A percentile compares a stretch with the other conserved stretches of the same genome.
Conservation (phyloP, 2,113 vertebrate genomes). For the Barbus barbus region DNA sequence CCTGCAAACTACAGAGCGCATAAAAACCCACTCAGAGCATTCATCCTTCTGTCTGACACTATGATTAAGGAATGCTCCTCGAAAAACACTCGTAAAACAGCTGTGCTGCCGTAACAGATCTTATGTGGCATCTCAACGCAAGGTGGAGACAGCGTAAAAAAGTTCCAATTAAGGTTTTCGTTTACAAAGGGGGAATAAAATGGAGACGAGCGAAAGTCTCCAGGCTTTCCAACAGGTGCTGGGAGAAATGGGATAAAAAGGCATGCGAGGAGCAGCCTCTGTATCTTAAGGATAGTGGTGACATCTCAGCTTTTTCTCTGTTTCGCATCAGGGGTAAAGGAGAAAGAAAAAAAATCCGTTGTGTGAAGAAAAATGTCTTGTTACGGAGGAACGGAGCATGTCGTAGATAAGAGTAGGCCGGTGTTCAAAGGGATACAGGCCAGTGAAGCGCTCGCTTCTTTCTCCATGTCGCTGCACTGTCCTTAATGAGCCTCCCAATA, state of each 20-base stretch:
- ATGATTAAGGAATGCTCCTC: slow-evolving; percentile 66
- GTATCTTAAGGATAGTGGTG: slow-evolving; percentile 44
- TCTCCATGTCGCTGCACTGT: slow-evolving; percentile 72
- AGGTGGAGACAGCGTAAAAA: slow-evolving; percentile 76
- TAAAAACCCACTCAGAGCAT: slow-evolving; percentile 65
- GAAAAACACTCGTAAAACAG: slow-evolving; percentile 37
- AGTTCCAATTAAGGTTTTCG: slow-evolving; percentile 75
- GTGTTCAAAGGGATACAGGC: slow-evolving; percentile 73
- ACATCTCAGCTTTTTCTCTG: slow-evolving; percentile 43
- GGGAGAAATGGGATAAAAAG: slow-evolving; percentile 67
- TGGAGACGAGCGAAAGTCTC: slow-evolving; percentile 52
- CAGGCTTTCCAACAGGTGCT: slow-evolving; percentile 63
- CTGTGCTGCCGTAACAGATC: slow-evolving; percentile 28
- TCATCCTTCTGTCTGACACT: slow-evolving; percentile 72
- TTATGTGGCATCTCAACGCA: slow-evolving; percentile 72
- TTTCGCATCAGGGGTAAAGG: slow-evolving; percentile 46
- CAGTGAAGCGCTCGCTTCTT: slow-evolving; percentile 70
- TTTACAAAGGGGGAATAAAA: slow-evolving; percentile 70
- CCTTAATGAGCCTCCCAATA: slow-evolving; percentile 78
- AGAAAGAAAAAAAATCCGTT: slow-evolving; percentile 46
- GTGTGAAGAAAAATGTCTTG: slow-evolving; percentile 65
- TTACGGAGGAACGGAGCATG: slow-evolving; percentile 77
- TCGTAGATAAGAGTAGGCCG: slow-evolving; percentile 73
- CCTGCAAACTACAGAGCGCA: background rate
- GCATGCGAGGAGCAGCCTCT: slow-evolving; percentile 2